Evolutionary conservation across 1,140 invertebrate genomes (phyloP).

Genomic region (Andricus grossulariae): DNA sequence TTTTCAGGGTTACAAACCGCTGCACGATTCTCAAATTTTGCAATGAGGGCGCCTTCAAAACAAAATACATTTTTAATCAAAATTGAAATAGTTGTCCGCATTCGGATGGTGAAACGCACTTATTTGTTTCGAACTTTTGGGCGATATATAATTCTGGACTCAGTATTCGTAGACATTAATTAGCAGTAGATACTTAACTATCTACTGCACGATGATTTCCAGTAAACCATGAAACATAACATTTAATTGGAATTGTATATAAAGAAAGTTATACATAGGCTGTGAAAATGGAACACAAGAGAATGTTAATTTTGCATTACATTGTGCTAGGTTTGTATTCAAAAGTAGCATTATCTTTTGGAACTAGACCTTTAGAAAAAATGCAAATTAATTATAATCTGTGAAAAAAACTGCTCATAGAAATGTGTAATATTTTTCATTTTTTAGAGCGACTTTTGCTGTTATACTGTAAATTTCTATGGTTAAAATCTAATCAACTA

Average conservation of each 20-base stretch:
- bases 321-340: conserved; percentile 4
- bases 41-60: conserved; percentile 47
- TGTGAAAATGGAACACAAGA: conserved; percentile 48
- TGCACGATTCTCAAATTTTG: conserved; percentile 58
- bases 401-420: not conserved
- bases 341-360: conserved; percentile 1
- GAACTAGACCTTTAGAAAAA: not conserved
- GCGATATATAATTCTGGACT: conserved; percentile 36
- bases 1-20: conserved; percentile 62
- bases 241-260: conserved; percentile 52
- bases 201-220: conserved; percentile 23
- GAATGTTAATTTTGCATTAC: conserved; percentile 36
- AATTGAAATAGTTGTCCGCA: conserved; percentile 17
- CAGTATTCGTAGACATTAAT: conserved; percentile 20
- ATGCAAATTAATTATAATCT: not conserved
- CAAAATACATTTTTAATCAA: not conserved
- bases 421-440: not conserved
- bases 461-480: not conserved
- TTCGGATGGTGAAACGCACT: conserved; percentile 35
- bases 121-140: conserved; percentile 5
- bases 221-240: not conserved
- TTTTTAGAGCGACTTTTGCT: conserved; percentile 3
- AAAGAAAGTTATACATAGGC: conserved; percentile 50
- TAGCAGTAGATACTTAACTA: conserved; percentile 22
- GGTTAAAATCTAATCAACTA: not conserved